Evolutionary conservation across 2,888 invertebrate genomes (phyloP).

Genomic region (Craniophora ligustri): DNA sequence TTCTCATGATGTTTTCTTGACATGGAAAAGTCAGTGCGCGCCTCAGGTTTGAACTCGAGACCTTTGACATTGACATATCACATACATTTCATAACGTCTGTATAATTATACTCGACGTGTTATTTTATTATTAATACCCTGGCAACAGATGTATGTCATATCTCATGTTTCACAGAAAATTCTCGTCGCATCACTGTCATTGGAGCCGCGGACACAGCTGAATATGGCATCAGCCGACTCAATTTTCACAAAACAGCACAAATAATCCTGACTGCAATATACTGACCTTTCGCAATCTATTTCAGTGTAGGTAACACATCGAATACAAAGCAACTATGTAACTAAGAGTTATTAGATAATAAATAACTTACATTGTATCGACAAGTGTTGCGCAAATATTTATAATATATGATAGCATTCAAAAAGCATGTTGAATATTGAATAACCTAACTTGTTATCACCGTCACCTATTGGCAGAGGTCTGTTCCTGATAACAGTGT

Average conservation of each 20-base stretch:
- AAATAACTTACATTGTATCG: slow-evolving; percentile 17
- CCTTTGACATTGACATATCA: too few relatives aligned
- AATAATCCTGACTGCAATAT: too few relatives aligned
- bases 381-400: slow-evolving; percentile 1
- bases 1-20: too few relatives aligned
- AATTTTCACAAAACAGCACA: not conserved
- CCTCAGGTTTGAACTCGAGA: too few relatives aligned
- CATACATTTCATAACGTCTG: too few relatives aligned
- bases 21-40: too few relatives aligned
- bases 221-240: slow-evolving; percentile 3
- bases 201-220: not conserved
- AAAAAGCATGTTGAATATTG: not conserved
- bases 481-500: too few relatives aligned
- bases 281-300: slow-evolving; percentile 39
- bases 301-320: not conserved
- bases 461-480: too few relatives aligned
- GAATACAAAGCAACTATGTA: slow-evolving; percentile 22
- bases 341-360: slow-evolving; percentile 10
- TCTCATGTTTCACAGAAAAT: not conserved
- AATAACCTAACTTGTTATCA: too few relatives aligned
- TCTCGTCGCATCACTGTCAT: not conserved
- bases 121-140: not conserved
- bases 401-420: not conserved
- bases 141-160: not conserved
- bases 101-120: too few relatives aligned